These are phyloP conservation scores for Calephelis virginiensis DNA, from an alignment of 1,140 invertebrate species.

Conservation along the genomic window DNA sequence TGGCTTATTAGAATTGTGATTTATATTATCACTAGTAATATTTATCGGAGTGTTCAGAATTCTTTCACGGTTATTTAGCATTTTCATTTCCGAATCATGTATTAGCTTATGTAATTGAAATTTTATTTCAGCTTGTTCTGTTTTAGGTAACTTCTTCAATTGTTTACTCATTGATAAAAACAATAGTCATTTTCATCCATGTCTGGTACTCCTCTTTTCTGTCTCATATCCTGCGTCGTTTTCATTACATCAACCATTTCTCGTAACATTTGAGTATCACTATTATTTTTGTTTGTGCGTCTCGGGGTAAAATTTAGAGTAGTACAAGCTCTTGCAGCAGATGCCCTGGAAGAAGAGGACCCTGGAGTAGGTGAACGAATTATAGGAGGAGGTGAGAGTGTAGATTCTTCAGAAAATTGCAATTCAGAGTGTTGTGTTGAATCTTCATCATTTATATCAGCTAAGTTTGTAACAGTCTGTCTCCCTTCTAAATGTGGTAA, in stretches of 20 bases:
- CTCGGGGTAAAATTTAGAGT: slow-evolving; percentile 1
- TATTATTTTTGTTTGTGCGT: slow-evolving; percentile 14
- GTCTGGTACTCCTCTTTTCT: slow-evolving; percentile 2
- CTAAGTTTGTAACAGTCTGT: slow-evolving; percentile 24
- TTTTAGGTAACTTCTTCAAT: slow-evolving; percentile 33
- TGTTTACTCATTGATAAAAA: slow-evolving; percentile 35
- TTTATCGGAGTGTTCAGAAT: slow-evolving; percentile 14
- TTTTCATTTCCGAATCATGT: slow-evolving; percentile 22
- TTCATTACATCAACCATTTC: too few species aligned
- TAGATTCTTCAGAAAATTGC: slow-evolving; percentile 26
- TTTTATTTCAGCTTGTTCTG: slow-evolving; percentile 28
- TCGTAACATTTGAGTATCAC: too few species aligned
- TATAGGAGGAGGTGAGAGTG: slow-evolving; percentile 15
- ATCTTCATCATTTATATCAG: slow-evolving; percentile 15
- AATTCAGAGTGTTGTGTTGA: slow-evolving; percentile 17
- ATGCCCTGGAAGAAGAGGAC: slow-evolving; percentile 19
- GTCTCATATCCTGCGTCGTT: too few species aligned
- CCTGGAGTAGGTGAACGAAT: slow-evolving; percentile 17
- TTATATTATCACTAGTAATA: slow-evolving; percentile 17
- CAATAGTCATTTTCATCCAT: slow-evolving; percentile 36
- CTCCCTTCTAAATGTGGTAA: slow-evolving; percentile 25
- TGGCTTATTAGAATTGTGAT: slow-evolving; percentile 19
- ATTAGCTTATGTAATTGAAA: slow-evolving; percentile 23
- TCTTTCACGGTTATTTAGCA: slow-evolving; percentile 13
- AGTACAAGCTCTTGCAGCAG: slow-evolving; percentile 12